Evolutionary conservation across 2,113 vertebrate species (phyloP), one percentile per base, ranked within the genome.

Genomic region (Gila orcuttii): DNA sequence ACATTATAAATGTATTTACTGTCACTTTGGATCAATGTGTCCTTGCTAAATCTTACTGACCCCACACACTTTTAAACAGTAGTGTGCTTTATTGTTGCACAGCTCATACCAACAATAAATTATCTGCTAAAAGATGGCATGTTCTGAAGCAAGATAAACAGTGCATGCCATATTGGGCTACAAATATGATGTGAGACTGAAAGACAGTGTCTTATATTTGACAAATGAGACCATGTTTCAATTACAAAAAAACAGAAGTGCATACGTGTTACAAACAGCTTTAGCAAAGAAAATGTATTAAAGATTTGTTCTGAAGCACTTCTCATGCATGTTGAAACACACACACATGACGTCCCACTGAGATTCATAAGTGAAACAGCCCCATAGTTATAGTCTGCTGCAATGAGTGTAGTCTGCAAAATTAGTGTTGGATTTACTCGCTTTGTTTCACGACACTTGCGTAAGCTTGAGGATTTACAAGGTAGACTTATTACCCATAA

Each of bases 401-500:
- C 47, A 50, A 15, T 12, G 1, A 50, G 13, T 13, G 0, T 50
- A 50, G 47, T 15, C 15, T 82, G 82, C 50, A 31, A 68, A 85
- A 75, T 55, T 80, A 73, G 66, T 31, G 2, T 66, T 77, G 75
- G 84, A 92, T 92, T 88, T 86, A 90, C 88, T 79, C 28, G 52
- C 78, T 76, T 64, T 85, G 86, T 85, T 88, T 85, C 74, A 89
- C 55, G 76, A 52, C 12, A 25, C 62, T 87, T 78, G 57, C 79
- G 90, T 87, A 91, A 90, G 88, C 75, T 66, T 84, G 83, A 36
- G 88, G 80, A 87, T 84, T 45, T 86, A 31, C 17, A 64, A 42
- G 11, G 28, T 84, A 50, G 62, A 84, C 47, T 71, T 3, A 47
- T 21, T 28, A 75, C 69, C 42, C 77, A 60, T 81, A 91, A 90